Conservation (phyloP, 1,140 invertebrate species). For the Lucilia sericata region DNA sequence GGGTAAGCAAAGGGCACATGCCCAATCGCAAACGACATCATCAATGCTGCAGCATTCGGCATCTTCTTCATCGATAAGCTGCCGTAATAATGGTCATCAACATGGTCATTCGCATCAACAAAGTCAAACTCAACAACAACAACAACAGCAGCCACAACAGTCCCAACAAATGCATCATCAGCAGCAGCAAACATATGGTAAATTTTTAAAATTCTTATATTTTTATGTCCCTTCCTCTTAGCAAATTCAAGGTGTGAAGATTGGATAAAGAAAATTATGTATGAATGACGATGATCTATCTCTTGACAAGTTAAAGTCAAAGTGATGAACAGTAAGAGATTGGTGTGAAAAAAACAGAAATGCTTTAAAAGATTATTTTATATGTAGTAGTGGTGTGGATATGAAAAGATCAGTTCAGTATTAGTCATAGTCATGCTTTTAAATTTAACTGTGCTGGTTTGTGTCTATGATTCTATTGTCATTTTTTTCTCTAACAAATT, state of each 20-base stretch:
- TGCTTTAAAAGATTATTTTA: too few species aligned
- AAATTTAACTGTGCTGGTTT: too few species aligned
- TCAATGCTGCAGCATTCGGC: conserved; percentile 56
- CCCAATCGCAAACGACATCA: conserved; percentile 70
- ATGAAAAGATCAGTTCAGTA: too few species aligned
- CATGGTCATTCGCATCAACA: conserved; percentile 47
- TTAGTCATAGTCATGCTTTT: too few species aligned
- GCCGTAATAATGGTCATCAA: conserved; percentile 54
- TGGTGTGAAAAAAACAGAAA: too few species aligned
- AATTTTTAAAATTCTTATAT: conserved; percentile 7
- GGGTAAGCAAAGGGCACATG: conserved; percentile 65
- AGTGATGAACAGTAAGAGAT: too few species aligned
- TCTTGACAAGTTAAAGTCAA: too few species aligned
- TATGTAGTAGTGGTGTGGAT: too few species aligned
- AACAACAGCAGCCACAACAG: conserved; percentile 48
- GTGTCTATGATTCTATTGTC: not conserved
- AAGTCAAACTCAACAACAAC: conserved; percentile 49
- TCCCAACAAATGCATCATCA: conserved; percentile 50
- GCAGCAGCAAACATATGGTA: conserved; percentile 46
- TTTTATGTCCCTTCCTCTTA: not conserved
- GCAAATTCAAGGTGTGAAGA: too few species aligned
- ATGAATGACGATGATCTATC: too few species aligned
- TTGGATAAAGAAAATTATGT: too few species aligned
- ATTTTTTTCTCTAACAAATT: not conserved
- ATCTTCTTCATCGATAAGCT: conserved; percentile 53